These are phyloP conservation scores for Nymphalis urticae DNA, from an alignment of 2,888 invertebrate genomes.

Conservation along the genomic window DNA sequence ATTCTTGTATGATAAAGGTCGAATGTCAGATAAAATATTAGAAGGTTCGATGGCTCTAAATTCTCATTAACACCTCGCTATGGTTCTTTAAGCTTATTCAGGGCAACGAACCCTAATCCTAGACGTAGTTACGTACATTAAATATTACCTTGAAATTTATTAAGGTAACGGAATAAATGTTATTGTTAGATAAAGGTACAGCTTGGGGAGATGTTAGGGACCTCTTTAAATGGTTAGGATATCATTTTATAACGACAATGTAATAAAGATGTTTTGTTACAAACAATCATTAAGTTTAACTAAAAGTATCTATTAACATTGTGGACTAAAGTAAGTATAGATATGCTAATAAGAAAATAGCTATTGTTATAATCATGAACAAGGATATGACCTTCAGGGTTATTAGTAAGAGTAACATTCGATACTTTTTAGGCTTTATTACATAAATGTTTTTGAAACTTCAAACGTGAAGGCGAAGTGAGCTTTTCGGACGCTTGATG, in stretches of 20 bases:
- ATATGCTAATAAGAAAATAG: too few species aligned
- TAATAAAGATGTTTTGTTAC: not conserved
- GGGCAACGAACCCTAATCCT: not conserved
- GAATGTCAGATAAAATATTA: not conserved
- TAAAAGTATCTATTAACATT: too few species aligned
- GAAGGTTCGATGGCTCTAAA: not conserved
- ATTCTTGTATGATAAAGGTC: not conserved
- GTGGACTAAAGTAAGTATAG: too few species aligned
- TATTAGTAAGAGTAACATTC: too few species aligned
- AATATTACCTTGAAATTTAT: constrained; percentile 4
- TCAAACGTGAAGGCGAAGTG: too few species aligned
- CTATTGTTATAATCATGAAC: too few species aligned
- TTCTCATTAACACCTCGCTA: not conserved
- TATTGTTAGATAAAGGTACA: not conserved
- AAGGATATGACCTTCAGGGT: too few species aligned
- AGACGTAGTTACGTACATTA: not conserved
- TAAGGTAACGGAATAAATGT: constrained; percentile 1
- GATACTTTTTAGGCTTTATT: too few species aligned
- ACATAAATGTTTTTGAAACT: too few species aligned
- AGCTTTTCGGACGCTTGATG: too few species aligned
- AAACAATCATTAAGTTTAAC: too few species aligned
- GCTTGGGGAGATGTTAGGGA: not conserved
- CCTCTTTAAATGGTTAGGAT: not conserved
- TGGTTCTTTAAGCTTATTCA: not conserved
- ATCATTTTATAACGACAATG: not conserved